Percentiles rank a stretch among this genome's conserved stretches.
These are phyloP conservation scores for Hylaea fasciaria DNA, from an alignment of 2,888 invertebrate genomes.

Conservation along the genomic window DNA sequence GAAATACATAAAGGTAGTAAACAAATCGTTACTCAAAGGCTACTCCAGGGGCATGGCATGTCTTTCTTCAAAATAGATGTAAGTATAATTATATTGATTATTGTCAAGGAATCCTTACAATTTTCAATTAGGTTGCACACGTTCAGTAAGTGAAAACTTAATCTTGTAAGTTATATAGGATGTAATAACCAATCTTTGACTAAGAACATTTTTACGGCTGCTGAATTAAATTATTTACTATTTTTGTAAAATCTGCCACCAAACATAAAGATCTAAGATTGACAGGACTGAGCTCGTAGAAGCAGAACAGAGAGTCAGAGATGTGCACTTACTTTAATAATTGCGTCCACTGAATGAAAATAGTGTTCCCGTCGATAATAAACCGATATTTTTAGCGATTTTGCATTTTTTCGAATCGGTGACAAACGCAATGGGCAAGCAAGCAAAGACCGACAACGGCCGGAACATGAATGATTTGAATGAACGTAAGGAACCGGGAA, in stretches of 20 bases:
- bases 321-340: conserved; percentile 18
- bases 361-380: conserved; percentile 15
- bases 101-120: conserved; percentile 35
- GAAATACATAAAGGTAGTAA: neutral
- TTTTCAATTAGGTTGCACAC: conserved; percentile 18
- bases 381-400: conserved; percentile 32
- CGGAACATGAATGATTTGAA: no score
- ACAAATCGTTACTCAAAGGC: neutral
- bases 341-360: neutral
- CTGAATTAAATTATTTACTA: conserved; percentile 14
- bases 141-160: neutral
- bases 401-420: conserved; percentile 32
- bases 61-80: conserved; percentile 13
- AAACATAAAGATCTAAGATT: neutral
- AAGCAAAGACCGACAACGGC: conserved; percentile 29
- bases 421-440: conserved; percentile 33
- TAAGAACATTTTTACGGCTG: neutral
- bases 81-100: conserved; percentile 26
- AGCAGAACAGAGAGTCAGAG: neutral
- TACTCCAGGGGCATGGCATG: neutral
- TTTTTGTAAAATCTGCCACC: conserved; percentile 7
- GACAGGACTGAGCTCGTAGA: neutral
- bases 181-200: neutral
- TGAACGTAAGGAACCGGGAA: no score
- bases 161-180: neutral